Evolutionary conservation across 2,113 vertebrate genomes (phyloP).

Genomic region (Brachyistius frenatus): DNA sequence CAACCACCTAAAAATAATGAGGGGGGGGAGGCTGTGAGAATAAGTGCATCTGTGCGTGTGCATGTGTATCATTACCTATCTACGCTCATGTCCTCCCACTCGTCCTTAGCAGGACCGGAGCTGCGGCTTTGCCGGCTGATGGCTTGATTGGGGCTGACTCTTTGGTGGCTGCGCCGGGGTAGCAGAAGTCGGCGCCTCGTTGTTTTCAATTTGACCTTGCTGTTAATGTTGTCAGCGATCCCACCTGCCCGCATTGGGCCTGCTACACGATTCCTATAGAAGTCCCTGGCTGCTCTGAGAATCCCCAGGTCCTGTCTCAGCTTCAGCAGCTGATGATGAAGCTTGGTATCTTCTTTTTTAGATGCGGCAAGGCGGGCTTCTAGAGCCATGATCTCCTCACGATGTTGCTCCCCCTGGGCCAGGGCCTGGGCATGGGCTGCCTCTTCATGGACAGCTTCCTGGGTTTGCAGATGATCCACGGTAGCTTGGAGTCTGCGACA

Average conservation of each 20-base stretch:
- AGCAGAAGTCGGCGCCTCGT: conserved; percentile 82
- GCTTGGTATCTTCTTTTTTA: conserved; percentile 81
- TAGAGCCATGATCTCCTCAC: conserved; percentile 78
- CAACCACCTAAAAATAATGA: conserved; percentile 92
- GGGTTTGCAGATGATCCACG: conserved; percentile 79
- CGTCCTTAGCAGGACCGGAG: conserved; percentile 91
- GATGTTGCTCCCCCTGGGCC: conserved; percentile 80
- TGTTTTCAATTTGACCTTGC: conserved; percentile 90
- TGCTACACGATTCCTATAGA: conserved; percentile 70
- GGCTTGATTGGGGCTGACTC: conserved; percentile 91
- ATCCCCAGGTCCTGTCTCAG: conserved; percentile 84
- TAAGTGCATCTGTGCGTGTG: conserved; percentile 52
- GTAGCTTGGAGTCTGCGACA: conserved; percentile 83
- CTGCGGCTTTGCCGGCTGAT: conserved; percentile 88
- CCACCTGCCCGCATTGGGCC: conserved; percentile 38
- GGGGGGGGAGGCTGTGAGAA: conserved; percentile 82
- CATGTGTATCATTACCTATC: conserved; percentile 89
- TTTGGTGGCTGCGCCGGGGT: conserved; percentile 83
- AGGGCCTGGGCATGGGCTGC: conserved; percentile 74
- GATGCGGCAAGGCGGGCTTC: conserved; percentile 81
- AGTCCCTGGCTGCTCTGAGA: conserved; percentile 81
- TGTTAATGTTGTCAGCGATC: conserved; percentile 78
- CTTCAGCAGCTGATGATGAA: conserved; percentile 82
- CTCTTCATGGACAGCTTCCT: conserved; percentile 76
- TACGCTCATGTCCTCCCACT: conserved; percentile 95